Conservation (phyloP, 2,113 vertebrate species). For the Rhagologus leucostigma region DNA sequence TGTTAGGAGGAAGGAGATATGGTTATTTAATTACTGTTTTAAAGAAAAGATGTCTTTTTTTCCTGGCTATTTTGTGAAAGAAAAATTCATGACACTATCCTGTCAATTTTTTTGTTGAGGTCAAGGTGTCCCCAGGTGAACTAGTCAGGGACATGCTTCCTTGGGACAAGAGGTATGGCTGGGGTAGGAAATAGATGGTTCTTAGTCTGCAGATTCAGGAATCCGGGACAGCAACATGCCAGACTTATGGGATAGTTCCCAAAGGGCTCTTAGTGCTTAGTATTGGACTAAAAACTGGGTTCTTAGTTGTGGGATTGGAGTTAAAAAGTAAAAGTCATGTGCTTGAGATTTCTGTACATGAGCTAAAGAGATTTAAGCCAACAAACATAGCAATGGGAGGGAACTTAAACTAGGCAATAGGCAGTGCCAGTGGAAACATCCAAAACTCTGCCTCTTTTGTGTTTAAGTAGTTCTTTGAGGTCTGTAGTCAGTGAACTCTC, state of each 20-base stretch:
- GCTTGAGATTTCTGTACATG: neutral
- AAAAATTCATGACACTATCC: neutral
- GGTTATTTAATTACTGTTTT: neutral
- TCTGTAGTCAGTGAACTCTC: neutral
- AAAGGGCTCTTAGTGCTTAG: neutral
- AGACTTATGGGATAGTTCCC: neutral
- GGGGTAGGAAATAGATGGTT: neutral
- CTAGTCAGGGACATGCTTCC: neutral
- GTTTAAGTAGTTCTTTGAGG: neutral
- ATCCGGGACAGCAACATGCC: neutral
- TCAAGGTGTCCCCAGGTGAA: neutral
- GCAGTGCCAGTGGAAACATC: neutral
- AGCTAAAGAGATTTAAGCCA: neutral
- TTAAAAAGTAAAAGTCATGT: neutral
- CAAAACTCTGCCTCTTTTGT: neutral
- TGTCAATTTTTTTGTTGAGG: neutral
- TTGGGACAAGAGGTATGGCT: neutral
- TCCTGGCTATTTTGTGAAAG: neutral
- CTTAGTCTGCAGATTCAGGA: neutral
- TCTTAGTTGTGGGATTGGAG: neutral
- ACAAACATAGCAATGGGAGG: neutral
- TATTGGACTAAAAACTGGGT: neutral
- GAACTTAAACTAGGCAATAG: neutral
- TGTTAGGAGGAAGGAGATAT: neutral
- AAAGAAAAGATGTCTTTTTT: neutral